These are phyloP conservation scores for Planiliza haematocheilus DNA, from an alignment of 2,113 vertebrate species.

Conservation along the genomic window DNA sequence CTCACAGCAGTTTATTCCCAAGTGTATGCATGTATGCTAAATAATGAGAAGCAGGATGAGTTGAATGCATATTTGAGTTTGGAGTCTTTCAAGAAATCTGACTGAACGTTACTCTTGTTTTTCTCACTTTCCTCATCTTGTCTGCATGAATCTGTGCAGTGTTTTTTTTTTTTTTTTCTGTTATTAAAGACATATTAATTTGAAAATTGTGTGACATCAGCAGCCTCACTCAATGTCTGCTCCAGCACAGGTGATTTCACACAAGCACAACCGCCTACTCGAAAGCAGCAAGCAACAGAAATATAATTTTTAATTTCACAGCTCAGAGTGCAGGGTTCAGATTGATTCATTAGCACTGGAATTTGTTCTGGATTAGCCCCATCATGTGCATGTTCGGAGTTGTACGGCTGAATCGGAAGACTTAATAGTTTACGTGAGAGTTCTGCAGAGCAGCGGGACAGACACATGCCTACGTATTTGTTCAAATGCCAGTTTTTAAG, in stretches of 20 bases:
- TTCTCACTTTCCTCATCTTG: neutral
- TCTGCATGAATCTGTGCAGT: neutral
- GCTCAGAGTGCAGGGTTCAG: conserved; percentile 16
- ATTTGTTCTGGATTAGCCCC: conserved; percentile 50
- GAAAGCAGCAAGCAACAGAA: conserved; percentile 2
- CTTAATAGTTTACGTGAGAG: conserved; percentile 41
- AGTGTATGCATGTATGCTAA: conserved; percentile 29
- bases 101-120: neutral
- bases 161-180: neutral
- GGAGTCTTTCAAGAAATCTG: neutral
- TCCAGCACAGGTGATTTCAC: conserved; percentile 47
- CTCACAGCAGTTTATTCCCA: conserved; percentile 23
- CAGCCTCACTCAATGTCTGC: conserved; percentile 11
- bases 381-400: neutral
- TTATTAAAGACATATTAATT: neutral
- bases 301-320: conserved; percentile 19
- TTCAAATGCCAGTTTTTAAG: conserved; percentile 45
- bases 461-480: conserved; percentile 13
- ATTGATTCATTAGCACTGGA: conserved; percentile 35
- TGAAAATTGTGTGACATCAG: neutral
- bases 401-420: conserved; percentile 17
- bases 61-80: conserved; percentile 19
- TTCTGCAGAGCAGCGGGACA: conserved; percentile 21
- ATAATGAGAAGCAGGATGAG: neutral
- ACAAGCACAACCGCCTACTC: conserved; percentile 2